Base-by-base conservation (phyloP, 2,888 invertebrate species). In the Chrysotoxum bicinctum region DNA sequence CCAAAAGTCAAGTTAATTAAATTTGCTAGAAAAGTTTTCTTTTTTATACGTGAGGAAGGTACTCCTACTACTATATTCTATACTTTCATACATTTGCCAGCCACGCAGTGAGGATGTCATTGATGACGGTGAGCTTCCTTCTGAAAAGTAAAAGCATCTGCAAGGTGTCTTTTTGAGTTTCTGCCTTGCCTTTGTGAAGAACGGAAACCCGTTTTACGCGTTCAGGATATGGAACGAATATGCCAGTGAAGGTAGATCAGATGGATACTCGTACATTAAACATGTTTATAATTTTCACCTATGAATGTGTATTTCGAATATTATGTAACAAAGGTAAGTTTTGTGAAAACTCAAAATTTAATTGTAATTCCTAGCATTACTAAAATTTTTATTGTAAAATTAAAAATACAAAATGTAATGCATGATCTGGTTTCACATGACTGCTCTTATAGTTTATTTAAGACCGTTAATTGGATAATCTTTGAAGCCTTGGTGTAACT, bases 1-100 rank as follows among this genome's bases (percentile, higher is more conserved):
- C 72, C 76, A 81, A 77, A 81, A 85, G 76, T 85, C 81, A 81
- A 85, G 81, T 85, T 85, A 85, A 85, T 85, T 81, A 81, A 85
- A 85, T 85, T 85, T 85, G 68, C 68, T 73, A 64, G 81, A 85
- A 85, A 85, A 81, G 76, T 85, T 85, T 85, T 64, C 64, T 6
- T 73, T 81, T 73, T 75, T 14, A 16, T 21, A 56, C 78, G 54
- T 70, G 62, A 26, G 26, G 26, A 6, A 26, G 26, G 26, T 62
- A 62, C 14, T n/a, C n/a, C 52, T 30, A 26, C 9, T 54, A 10
- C 30, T 16, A 16, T 32, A 30, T 40, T 60, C 21, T n/a, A 9
- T 23, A n/a, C 48, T 21, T 37, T n/a, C 2, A 2, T 43, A 30
- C 26, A 30, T 48, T 45, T n/a, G n/a, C 40, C 62, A 35, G 56